A percentile compares a stretch with the other conserved stretches of the same genome.
Conservation (phyloP, 2,113 vertebrate species). For the Boleophthalmus pectinirostris region DNA sequence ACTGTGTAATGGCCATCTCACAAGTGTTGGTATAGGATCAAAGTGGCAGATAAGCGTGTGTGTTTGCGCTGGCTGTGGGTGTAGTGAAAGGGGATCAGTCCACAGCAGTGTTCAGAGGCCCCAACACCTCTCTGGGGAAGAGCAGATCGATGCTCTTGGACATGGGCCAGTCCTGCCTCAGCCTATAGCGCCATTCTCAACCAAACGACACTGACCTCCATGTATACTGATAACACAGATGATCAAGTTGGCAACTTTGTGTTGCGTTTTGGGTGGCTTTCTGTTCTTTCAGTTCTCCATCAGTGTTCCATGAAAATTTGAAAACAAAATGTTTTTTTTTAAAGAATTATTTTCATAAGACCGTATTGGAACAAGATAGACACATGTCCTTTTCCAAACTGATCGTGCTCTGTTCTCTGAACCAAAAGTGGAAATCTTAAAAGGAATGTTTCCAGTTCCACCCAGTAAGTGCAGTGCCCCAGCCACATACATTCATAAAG, state of each 20-base stretch:
- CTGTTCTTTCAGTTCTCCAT: not conserved
- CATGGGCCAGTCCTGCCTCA: constrained; percentile 51
- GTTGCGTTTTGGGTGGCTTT: not conserved
- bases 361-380: not conserved
- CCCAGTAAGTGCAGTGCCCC: not conserved
- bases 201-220: constrained; percentile 26
- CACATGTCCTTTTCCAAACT: not conserved
- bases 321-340: too few species aligned
- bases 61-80: constrained; percentile 55
- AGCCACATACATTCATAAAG: not conserved
- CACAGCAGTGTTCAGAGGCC: constrained; percentile 70
- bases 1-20: constrained; percentile 53
- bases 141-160: constrained; percentile 65
- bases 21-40: constrained; percentile 49
- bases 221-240: not conserved
- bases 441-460: not conserved
- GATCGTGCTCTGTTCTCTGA: not conserved
- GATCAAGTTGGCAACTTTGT: not conserved
- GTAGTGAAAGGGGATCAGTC: constrained; percentile 70
- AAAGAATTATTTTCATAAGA: too few species aligned
- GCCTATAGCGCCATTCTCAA: constrained; percentile 45
- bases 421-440: not conserved
- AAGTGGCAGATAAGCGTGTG: constrained; percentile 56
- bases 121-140: constrained; percentile 65
- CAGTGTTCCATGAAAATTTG: not conserved